These are phyloP conservation scores for Scolopax mira DNA, from an alignment of 2,113 vertebrate genomes.

Conservation along the genomic window DNA sequence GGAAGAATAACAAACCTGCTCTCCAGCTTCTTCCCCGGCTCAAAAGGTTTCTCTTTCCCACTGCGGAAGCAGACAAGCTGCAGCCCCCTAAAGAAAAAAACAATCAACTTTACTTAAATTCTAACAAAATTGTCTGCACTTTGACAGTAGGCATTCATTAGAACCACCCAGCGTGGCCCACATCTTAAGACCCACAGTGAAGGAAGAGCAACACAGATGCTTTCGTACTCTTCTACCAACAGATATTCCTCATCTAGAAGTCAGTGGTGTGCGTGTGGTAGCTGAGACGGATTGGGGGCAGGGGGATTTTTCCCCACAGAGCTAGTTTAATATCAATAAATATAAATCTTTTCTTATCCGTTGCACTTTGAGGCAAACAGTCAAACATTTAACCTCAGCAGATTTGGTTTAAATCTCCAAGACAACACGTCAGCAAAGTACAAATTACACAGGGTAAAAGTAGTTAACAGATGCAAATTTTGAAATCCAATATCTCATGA, in stretches of 20 bases:
- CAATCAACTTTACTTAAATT: not conserved
- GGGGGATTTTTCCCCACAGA: not conserved
- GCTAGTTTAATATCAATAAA: constrained; percentile 13
- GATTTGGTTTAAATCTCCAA: constrained; percentile 43
- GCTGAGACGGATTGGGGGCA: not conserved
- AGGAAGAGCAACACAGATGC: not conserved
- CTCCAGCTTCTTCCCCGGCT: not conserved
- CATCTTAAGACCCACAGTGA: fast-evolving
- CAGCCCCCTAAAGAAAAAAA: not conserved
- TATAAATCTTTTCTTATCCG: not conserved
- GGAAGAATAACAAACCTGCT: not conserved
- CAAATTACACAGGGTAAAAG: constrained; percentile 31
- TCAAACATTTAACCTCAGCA: constrained; percentile 2
- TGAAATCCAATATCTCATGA: not conserved
- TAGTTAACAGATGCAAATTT: constrained; percentile 52
- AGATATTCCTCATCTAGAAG: not conserved
- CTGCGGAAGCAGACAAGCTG: not conserved
- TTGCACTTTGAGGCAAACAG: not conserved
- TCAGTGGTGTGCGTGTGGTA: fast-evolving
- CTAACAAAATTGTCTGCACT: not conserved
- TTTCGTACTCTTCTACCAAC: not conserved
- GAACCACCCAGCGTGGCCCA: not conserved
- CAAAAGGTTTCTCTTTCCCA: not conserved
- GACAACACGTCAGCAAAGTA: not conserved
- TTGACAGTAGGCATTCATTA: not conserved